A percentile compares a stretch with the other conserved stretches of the same genome.
Evolutionary conservation across 2,888 invertebrate species (phyloP).

Genomic region (Ecdyonurus torrentis): DNA sequence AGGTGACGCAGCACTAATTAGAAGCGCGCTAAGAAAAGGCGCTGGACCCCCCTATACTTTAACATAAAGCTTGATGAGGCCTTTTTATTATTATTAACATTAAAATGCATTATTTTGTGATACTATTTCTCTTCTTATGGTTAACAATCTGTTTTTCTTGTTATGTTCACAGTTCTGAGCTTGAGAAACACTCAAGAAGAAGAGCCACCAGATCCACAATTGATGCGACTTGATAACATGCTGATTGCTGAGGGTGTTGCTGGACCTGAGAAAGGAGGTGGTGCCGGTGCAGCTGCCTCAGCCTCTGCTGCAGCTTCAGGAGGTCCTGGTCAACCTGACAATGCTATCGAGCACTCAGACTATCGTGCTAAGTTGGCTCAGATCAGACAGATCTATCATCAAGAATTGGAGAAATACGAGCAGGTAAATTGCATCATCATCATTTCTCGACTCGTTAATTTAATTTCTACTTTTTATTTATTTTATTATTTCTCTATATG

Average conservation of each 20-base stretch:
- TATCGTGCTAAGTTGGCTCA: slow-evolving; percentile 97
- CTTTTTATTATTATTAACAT: too few species aligned
- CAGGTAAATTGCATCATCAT: slow-evolving; percentile 38
- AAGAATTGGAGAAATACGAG: slow-evolving; percentile 98
- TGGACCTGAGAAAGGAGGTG: slow-evolving; percentile 85
- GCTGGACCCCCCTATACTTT: too few species aligned
- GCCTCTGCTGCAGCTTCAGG: slow-evolving; percentile 68
- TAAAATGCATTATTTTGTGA: too few species aligned
- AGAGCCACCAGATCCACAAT: slow-evolving; percentile 93
- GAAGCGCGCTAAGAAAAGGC: too few species aligned
- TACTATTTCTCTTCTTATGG: neutral
- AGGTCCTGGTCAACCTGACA: slow-evolving; percentile 66
- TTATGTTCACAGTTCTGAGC: slow-evolving; percentile 57
- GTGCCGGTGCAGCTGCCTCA: slow-evolving; percentile 74
- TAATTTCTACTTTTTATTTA: too few species aligned
- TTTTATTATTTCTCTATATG: too few species aligned
- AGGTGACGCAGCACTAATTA: too few species aligned
- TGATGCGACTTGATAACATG: slow-evolving; percentile 99
- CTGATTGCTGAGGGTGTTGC: slow-evolving; percentile 95
- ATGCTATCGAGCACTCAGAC: slow-evolving; percentile 98
- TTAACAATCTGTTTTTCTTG: neutral
- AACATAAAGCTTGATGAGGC: too few species aligned
- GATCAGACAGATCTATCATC: slow-evolving; percentile 97
- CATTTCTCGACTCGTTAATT: too few species aligned
- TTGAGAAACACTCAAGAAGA: slow-evolving; percentile 95